Conservation (phyloP, 2,797 vertebrate species). For the Sylvia borin region DNA sequence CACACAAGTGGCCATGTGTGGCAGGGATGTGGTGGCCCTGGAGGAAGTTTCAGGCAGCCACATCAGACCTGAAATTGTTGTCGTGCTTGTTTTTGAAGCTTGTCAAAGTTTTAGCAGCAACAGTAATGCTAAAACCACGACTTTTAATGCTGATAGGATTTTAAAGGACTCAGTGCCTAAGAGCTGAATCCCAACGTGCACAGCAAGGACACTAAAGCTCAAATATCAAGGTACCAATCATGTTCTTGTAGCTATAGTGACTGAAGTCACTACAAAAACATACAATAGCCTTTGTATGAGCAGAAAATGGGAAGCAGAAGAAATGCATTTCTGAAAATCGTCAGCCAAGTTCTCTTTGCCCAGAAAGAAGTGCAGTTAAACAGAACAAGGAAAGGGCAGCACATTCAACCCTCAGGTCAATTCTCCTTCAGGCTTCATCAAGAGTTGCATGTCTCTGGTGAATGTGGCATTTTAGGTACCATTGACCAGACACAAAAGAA, state of each 20-base stretch:
- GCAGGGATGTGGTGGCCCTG: not conserved
- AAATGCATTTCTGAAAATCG: not conserved
- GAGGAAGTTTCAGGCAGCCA: not conserved
- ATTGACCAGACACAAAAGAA: not conserved
- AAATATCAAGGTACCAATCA: not conserved
- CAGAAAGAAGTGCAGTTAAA: not conserved
- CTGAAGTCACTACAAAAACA: not conserved
- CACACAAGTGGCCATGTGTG: not conserved
- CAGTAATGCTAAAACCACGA: not conserved
- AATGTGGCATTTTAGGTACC: not conserved
- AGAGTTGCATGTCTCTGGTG: not conserved
- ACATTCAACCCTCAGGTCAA: not conserved
- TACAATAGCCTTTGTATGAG: not conserved
- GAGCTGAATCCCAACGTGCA: not conserved
- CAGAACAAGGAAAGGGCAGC: not conserved
- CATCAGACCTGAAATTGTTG: not conserved
- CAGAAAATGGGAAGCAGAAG: not conserved
- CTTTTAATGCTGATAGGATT: not conserved
- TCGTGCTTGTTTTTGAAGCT: not conserved
- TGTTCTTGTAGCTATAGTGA: not conserved
- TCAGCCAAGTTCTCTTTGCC: not conserved
- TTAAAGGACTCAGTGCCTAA: not conserved
- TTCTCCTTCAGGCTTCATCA: slow-evolving; percentile 1
- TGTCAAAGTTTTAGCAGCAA: not conserved
- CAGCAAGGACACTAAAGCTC: not conserved